Conservation (phyloP, 2,888 invertebrate genomes). For the Tineola bisselliella region DNA sequence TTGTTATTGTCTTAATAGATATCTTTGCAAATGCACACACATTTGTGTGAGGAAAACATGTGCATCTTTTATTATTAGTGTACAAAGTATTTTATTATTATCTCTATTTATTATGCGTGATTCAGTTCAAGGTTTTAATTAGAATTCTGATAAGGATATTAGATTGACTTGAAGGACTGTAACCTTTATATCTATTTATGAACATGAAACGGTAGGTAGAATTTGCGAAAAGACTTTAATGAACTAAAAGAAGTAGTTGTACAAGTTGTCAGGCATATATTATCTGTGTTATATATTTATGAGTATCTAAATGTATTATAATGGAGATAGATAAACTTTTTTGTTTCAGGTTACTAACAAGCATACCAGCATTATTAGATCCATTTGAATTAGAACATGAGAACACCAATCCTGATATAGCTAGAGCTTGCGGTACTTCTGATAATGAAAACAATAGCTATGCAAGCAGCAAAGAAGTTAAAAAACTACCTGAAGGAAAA, state of each 20-base stretch:
- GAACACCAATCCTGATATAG: conserved; percentile 24
- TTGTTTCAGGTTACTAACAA: conserved; percentile 48
- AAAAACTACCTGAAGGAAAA: conserved; percentile 75
- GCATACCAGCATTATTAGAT: conserved; percentile 48
- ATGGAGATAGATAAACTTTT: too few relatives aligned
- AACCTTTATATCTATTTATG: neutral
- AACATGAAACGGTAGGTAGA: too few relatives aligned
- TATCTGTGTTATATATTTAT: too few relatives aligned
- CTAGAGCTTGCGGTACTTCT: conserved; percentile 71
- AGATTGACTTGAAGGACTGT: neutral
- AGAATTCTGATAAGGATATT: neutral
- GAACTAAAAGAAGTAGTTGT: too few relatives aligned
- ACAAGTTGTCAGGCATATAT: too few relatives aligned
- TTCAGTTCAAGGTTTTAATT: neutral
- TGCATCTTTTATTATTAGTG: neutral
- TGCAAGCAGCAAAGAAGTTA: conserved; percentile 63
- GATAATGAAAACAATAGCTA: conserved; percentile 80
- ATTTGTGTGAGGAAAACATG: neutral
- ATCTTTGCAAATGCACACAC: neutral
- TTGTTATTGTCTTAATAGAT: too few relatives aligned
- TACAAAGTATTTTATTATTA: neutral
- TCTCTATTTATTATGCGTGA: neutral
- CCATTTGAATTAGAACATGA: conserved; percentile 33
- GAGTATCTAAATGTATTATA: too few relatives aligned
- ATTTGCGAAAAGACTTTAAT: too few relatives aligned